Base-by-base conservation (phyloP, 2,113 vertebrate genomes). In the Corydoras maculifer region DNA sequence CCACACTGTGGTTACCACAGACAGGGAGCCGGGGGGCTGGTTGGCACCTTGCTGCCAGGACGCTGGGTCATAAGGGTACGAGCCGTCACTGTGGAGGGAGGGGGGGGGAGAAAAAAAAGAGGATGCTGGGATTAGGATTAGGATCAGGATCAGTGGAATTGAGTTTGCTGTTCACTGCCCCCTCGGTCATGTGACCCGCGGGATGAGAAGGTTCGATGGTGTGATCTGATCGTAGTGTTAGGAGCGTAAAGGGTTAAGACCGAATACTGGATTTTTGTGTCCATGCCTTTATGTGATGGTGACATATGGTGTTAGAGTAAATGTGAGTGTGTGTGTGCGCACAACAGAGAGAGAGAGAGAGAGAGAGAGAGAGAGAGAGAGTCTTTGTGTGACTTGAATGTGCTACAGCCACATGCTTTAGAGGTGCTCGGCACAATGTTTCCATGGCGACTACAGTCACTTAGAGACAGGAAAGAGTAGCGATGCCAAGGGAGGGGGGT, bases 1-100 rank as follows among this genome's bases (percentile, higher is more conserved):
- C 96, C 94, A 98, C 88, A 97, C 94, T 11, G 94, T 97, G 78
- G 96, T 98, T 89, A 98, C 95, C 87, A 96, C 94, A 8, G 95
- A 97, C 82, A 96, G 93, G 83, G 94, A 94, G 85, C 94, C 93
- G 65, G 94, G 79, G 0, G 94, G 93, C 89, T 96, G 94, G 90
- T 90, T 92, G 92, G 91, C 89, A 77, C 87, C 93, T 81, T 91
- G 95, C 89, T 96, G 96, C 88, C 88, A 89, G 86, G 87, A 87
- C 82, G 87, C 84, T 85, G 86, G 84, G 83, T 90, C 85, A 87
- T 87, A 84, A 71, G 86, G 83, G 85, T 85, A 90, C 73, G 85
- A 84, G 82, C 81, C 79, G 83, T 89, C 86, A 69, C 82, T 85
- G 85, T 68, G 79, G 84, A 77, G 43, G 43, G 5, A 50, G 71